Base-by-base conservation (phyloP, 1,140 invertebrate genomes). In the Maconellicoccus hirsutus region DNA sequence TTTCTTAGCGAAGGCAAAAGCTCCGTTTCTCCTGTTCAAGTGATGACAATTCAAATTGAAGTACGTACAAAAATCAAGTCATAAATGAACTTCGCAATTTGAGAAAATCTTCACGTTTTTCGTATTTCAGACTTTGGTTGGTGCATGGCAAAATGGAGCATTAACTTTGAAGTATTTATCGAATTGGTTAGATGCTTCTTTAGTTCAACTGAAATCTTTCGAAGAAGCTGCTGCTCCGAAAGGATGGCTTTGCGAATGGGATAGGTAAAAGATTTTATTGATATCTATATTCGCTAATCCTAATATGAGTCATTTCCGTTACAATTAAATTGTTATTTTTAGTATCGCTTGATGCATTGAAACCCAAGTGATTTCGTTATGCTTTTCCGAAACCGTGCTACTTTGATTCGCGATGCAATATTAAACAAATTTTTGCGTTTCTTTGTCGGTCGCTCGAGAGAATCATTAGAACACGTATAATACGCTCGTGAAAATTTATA, bases 221-320 rank as follows among this genome's bases (percentile, higher is more conserved):
- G 85, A 86, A 78, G 79, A 83, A 77, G 82, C 82, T 42, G 86
- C 85, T 6, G 84, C 86, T n/a, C 87, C 87, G 10, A 77, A 80
- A 42, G 87, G 86, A 75, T 89, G 87, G 87, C 81, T 82, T 70
- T 86, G 86, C 78, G 83, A 86, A 74, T 89, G 87, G 87, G 85
- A 88, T 85, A 88, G 86, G 87, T 89, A 89, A 78, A 83, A 66
- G 10, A n/a, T n/a, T 16, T 66, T 52, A 14, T 16, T 52, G 6
- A 16, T 52, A 8, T 8, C 3, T 16, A 19, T 4, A 52, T 16
- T 19, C 3, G n/a, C 42, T 8, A 6, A 19, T 8, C 2, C 42
- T 52, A 52, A 19, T 52, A 33, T 12, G 12, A 33, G 12, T 33
- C 29, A n/a, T n/a, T n/a, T n/a, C n/a, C n/a, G n/a, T n/a, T n/a